Base-by-base conservation (phyloP, 2,888 invertebrate species). In the Eutolmus rufibarbis region DNA sequence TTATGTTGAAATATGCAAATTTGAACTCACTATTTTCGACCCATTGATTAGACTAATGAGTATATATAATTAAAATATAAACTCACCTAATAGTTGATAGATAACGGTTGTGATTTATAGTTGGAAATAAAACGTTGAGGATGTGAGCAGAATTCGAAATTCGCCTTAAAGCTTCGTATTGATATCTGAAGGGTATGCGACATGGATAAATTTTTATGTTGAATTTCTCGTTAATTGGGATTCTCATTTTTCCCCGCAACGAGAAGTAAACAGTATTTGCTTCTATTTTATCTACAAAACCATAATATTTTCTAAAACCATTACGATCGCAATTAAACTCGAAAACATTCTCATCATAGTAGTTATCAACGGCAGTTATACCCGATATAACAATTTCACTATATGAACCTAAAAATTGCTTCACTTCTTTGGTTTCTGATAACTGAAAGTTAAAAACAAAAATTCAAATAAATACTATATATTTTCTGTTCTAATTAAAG, bases 131-230 rank as follows among this genome's bases (percentile, higher is more conserved):
- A 4, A 84, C 19, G 12, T 56, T 66, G 0, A 76, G 86, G 19
- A 88, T 66, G 31, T 86, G 12, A 14, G n/a, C 34, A 5, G 86
- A 19, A 0, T 86, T 78, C 28, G 88, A 74, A 16, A 91, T 87
- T 43, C 90, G 87, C 40, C 90, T 84, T 3, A 92, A 86, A 0
- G 92, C 91, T 19, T 90, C 90, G 86, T 91, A 91, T 86, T 92
- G 92, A 88, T 91, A 91, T 0, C 90, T 91, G 16, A 91, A 86
- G 1, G 89, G 87, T 3, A 90, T 89, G 1, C 92, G 90, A 2
- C 89, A 81, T 5, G 92, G 92, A 0, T 91, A 90, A 86, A 91
- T 91, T n/a, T 90, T 88, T 16, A 91, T 79, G 84, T 88, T 88
- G 66, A 23, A 28, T 28, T 9, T 28, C 0, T n/a, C n/a, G n/a